These are phyloP conservation scores for Atherinomorus stipes DNA, from an alignment of 2,113 vertebrate genomes.

Conservation along the genomic window DNA sequence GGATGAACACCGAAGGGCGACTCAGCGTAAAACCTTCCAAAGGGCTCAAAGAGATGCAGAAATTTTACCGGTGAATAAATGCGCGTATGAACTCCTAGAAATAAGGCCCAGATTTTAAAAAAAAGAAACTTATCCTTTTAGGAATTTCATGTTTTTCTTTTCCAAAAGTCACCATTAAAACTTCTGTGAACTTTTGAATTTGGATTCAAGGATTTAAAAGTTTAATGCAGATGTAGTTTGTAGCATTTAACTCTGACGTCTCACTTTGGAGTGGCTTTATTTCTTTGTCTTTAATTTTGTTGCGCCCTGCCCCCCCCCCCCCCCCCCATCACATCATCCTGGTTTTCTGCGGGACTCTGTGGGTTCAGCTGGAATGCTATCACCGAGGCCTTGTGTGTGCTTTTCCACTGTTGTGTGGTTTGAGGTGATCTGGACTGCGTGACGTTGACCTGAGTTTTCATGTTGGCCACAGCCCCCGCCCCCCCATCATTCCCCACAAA, in stretches of 20 bases:
- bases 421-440: constrained; percentile 50
- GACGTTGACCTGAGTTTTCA: constrained; percentile 32
- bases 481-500: constrained; percentile 36
- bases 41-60: too few species aligned
- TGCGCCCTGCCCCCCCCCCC: not conserved
- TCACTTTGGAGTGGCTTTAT: constrained; percentile 75
- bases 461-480: constrained; percentile 62
- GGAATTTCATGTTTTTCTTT: too few species aligned
- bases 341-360: constrained; percentile 49
- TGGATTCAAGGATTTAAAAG: not conserved
- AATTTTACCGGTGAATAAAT: too few species aligned
- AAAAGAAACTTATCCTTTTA: too few species aligned
- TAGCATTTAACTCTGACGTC: constrained; percentile 10
- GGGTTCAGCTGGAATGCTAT: constrained; percentile 70
- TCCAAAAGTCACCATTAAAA: not conserved
- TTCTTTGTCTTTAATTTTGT: constrained; percentile 26
- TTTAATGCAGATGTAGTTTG: too few species aligned
- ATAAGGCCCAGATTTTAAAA: too few species aligned
- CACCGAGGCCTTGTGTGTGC: constrained; percentile 57
- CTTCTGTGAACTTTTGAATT: not conserved
- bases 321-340: constrained; percentile 38
- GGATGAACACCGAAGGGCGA: too few species aligned
- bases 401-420: constrained; percentile 49
- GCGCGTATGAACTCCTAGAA: too few species aligned
- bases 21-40: too few species aligned